Evolutionary conservation across 2,797 vertebrate species (phyloP).

Genomic region (Myotis vivesi): DNA sequence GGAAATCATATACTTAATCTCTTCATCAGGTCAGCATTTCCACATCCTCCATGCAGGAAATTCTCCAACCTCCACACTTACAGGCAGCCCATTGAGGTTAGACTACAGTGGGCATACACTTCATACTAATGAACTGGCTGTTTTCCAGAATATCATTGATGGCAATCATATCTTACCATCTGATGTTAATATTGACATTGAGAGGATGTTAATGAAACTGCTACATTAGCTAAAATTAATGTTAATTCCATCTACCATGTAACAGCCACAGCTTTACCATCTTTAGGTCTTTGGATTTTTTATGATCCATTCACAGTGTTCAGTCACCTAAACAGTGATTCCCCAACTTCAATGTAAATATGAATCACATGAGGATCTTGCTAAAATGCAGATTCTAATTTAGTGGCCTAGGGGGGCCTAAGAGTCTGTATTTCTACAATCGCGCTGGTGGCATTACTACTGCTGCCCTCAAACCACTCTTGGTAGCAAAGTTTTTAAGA

Average conservation of each 20-base stretch:
- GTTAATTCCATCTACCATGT: not conserved
- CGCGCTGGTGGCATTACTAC: not conserved
- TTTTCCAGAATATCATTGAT: not conserved
- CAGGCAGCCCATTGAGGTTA: not conserved
- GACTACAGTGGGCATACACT: not conserved
- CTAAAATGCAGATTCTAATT: not conserved
- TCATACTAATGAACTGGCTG: conserved; percentile 7
- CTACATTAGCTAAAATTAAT: conserved; percentile 18
- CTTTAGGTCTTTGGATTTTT: not conserved
- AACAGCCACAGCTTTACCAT: not conserved
- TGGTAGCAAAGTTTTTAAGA: not conserved
- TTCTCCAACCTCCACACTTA: not conserved
- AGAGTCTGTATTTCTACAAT: not conserved
- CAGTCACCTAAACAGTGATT: not conserved
- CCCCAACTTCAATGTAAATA: not conserved
- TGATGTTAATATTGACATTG: not conserved
- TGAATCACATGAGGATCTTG: not conserved
- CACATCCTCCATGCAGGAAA: not conserved
- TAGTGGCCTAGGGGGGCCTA: not conserved
- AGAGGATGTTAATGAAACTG: conserved; percentile 3
- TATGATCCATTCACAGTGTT: not conserved
- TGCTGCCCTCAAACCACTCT: not conserved
- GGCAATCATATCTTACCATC: not conserved
- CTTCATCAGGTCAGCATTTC: not conserved
- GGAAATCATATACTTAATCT: not conserved